Conservation (phyloP, 2,797 vertebrate genomes). For the Sandelia bainsii region DNA sequence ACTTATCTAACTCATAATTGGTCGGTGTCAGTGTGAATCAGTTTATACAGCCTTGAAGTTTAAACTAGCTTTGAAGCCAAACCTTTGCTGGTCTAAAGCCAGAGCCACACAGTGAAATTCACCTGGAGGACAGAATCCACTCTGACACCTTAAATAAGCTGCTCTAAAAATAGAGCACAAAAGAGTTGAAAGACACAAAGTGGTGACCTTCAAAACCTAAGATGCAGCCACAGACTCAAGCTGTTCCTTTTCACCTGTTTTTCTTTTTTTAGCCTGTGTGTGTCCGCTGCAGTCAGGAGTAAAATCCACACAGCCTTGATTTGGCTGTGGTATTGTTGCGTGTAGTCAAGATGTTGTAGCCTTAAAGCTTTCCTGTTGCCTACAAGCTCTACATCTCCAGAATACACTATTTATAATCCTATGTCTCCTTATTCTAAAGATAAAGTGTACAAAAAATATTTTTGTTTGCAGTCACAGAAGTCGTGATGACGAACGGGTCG, state of each 20-base stretch:
- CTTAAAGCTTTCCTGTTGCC: conserved; percentile 26
- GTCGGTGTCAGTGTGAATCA: neutral
- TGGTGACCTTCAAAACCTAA: conserved; percentile 80
- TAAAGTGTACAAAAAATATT: conserved; percentile 41
- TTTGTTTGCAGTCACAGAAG: conserved; percentile 89
- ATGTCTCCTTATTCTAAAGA: conserved; percentile 41
- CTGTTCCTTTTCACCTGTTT: conserved; percentile 31
- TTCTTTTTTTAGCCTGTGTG: conserved; percentile 32
- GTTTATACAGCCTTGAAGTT: conserved; percentile 14
- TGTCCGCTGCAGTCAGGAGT: conserved; percentile 40
- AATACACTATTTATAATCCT: conserved; percentile 51
- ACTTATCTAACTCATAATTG: conserved; percentile 15
- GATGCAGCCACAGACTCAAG: conserved; percentile 49
- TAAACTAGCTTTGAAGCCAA: conserved; percentile 30
- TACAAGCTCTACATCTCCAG: conserved; percentile 36
- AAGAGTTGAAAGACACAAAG: conserved; percentile 71
- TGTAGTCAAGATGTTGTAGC: conserved; percentile 21
- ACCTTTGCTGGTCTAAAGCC: conserved; percentile 41
- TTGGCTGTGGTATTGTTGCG: neutral
- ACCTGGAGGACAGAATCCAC: conserved; percentile 69
- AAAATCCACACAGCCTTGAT: conserved; percentile 7
- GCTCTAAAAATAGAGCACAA: conserved; percentile 81
- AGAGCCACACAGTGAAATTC: conserved; percentile 58
- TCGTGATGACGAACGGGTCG: conserved; percentile 92
- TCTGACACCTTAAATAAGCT: conserved; percentile 75